Evolutionary conservation across 23 tunicate species (phyloP), one percentile per base, ranked within the genome.

Genomic region (Phallusia fumigata): DNA sequence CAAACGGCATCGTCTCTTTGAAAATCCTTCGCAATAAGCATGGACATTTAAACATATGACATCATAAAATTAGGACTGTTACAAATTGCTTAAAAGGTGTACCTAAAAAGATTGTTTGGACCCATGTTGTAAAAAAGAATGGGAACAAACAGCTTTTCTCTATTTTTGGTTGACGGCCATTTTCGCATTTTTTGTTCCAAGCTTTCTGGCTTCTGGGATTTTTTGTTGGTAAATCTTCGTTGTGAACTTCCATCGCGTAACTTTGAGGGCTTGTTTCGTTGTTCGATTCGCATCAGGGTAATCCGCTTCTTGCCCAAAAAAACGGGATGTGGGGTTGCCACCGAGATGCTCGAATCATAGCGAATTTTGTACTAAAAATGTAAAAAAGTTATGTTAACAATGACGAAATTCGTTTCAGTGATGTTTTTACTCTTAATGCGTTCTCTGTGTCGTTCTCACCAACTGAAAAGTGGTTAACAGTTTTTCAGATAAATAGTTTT

Each of bases 51-150:
- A 40, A 40, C 5, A 40, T 40, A 40, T 40, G 47, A 40, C 47
- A 40, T n/a, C 47, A 40, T 40, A 40, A 40, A 40, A 3, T 40
- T n/a, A n/a, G n/a, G n/a, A n/a, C n/a, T n/a, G n/a, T n/a, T n/a
- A 79, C 32, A 53, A 0, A 26, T 40, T 40, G 47, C 10, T 40
- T 40, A 10, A 3, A 40, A 30, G 6, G 22, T 0, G n/a, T 85
- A 88, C 96, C 99, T 87, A 86, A 85, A 96, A 30, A 96, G 74
- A 82, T 96, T 96, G 82, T 96, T 96, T 15, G 99, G 99, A 13
- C 99, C 99, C 85, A 96, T 95, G 79, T 96, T 95, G 82, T 92
- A 96, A 80, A 75, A 91, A 83, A 96, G 74, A 64, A 96, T 76
- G 8, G 99, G 99, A 26, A 95, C 18, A 6, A 95, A 76, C 26